Percentiles rank a stretch among this genome's conserved stretches.
Evolutionary conservation across 2,113 vertebrate genomes (phyloP).

Genomic region (Capra hircus): DNA sequence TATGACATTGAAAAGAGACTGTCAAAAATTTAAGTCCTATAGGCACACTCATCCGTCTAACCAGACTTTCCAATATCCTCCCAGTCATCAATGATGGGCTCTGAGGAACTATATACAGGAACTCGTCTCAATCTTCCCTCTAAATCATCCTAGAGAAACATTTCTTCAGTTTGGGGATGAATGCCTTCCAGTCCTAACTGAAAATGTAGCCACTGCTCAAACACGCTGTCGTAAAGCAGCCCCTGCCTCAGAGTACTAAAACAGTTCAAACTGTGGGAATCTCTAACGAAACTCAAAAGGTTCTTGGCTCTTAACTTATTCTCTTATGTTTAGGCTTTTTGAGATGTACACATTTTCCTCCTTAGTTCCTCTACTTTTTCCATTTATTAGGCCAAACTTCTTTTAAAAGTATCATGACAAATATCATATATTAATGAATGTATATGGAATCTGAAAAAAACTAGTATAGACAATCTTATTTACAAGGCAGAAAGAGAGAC

Average conservation of each 20-base stretch:
- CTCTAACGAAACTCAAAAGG: neutral
- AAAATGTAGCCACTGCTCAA: neutral
- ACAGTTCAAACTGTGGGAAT: neutral
- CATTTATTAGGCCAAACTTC: neutral
- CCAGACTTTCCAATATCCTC: neutral
- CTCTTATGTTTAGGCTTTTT: neutral
- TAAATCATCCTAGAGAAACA: neutral
- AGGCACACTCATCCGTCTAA: neutral
- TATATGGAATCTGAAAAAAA: neutral
- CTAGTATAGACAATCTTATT: neutral
- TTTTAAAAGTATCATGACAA: neutral
- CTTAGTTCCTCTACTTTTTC: neutral
- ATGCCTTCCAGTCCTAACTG: neutral
- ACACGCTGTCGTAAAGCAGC: neutral
- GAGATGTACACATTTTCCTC: neutral
- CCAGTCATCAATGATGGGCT: neutral
- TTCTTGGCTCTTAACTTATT: neutral
- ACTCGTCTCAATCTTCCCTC: neutral
- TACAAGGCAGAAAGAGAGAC: neutral
- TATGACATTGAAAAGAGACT: neutral
- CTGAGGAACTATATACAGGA: neutral
- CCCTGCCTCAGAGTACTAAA: neutral
- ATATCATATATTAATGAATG: neutral
- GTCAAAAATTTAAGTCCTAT: neutral
- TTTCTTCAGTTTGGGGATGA: neutral